phyloP scores from a whole-genome alignment of 2,113 vertebrate genomes.

The Brachyhypopomus gauderio region DNA sequence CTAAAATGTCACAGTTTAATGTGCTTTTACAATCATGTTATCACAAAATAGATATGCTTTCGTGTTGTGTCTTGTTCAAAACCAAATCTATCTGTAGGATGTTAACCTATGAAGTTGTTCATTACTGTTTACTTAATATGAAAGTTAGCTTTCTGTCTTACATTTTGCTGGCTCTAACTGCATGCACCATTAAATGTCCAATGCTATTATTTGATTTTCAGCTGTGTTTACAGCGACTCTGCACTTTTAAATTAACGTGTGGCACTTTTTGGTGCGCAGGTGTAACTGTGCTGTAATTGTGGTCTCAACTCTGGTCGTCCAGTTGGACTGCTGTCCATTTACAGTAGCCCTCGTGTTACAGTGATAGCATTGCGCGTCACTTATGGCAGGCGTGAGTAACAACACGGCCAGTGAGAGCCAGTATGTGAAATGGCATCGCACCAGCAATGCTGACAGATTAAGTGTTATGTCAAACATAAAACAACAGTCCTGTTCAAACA shows the following conservation, averaged over 20 bases:
- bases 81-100: too few relatives aligned
- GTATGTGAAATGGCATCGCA: slow-evolving; percentile 49
- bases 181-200: not conserved
- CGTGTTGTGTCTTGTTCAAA: not conserved
- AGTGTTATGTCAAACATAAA: slow-evolving; percentile 61
- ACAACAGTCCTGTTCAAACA: slow-evolving; percentile 56
- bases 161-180: too few relatives aligned
- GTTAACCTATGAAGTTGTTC: too few relatives aligned
- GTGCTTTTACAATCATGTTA: slow-evolving; percentile 19
- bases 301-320: not conserved
- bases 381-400: not conserved
- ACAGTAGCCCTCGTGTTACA: not conserved
- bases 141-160: too few relatives aligned
- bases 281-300: not conserved
- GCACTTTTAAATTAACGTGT: not conserved
- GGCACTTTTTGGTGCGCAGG: not conserved
- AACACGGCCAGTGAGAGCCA: slow-evolving; percentile 11
- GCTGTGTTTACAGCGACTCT: not conserved
- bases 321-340: not conserved
- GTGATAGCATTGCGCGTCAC: not conserved
- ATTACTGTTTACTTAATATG: too few relatives aligned
- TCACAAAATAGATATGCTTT: slow-evolving; percentile 18
- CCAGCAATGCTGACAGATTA: slow-evolving; percentile 48
- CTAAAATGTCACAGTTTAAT: slow-evolving; percentile 28
- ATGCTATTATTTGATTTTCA: not conserved